Conservation (phyloP, 2,888 invertebrate species). For the Torymus texanus region DNA sequence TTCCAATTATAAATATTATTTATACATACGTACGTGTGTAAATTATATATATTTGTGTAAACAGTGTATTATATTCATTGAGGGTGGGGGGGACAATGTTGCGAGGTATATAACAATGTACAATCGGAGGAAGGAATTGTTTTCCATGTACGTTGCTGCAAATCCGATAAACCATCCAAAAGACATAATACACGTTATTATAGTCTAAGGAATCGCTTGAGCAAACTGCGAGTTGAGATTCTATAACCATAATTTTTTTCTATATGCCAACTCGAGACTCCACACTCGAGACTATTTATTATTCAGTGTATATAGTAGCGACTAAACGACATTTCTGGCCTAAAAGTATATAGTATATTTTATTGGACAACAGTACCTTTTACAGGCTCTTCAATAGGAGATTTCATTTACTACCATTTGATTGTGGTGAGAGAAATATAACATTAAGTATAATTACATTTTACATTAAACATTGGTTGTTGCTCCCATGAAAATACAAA, state of each 20-base stretch:
- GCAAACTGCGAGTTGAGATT: neutral
- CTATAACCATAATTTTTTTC: slow-evolving; percentile 4
- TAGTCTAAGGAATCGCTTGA: neutral
- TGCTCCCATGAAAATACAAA: slow-evolving; percentile 76
- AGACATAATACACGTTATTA: slow-evolving; percentile 4
- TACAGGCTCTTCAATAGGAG: no score
- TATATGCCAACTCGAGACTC: neutral
- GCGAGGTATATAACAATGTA: neutral
- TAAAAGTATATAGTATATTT: neutral
- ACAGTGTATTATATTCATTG: neutral
- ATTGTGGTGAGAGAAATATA: neutral
- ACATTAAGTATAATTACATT: neutral
- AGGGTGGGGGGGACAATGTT: no score
- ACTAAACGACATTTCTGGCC: neutral
- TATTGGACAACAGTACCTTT: neutral
- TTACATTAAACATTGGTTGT: slow-evolving; percentile 71
- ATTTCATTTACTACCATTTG: neutral
- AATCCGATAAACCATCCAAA: slow-evolving; percentile 39
- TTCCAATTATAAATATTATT: no score
- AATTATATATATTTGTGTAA: neutral
- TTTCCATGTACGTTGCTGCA: slow-evolving; percentile 26
- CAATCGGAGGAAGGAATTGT: slow-evolving; percentile 25
- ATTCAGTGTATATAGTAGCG: neutral
- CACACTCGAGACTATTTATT: neutral
- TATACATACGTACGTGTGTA: neutral